Conservation (phyloP, 2,113 vertebrate species). For the Ellobius talpinus region DNA sequence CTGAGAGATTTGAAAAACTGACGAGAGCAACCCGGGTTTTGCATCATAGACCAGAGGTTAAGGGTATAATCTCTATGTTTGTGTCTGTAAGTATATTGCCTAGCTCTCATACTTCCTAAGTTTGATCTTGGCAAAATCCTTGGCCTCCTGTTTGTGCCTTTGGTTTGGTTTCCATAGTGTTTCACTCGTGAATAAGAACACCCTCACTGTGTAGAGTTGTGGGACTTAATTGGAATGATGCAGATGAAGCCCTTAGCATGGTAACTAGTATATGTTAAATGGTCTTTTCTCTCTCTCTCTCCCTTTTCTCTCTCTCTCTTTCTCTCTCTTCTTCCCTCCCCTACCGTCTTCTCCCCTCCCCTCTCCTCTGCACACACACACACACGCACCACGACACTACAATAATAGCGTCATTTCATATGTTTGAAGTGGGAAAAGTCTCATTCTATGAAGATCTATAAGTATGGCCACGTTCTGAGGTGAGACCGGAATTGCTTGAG, state of each 20-base stretch:
- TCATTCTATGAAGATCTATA: background rate
- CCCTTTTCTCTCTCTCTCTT: background rate
- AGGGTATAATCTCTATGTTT: background rate
- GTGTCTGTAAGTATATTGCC: background rate
- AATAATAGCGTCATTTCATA: conserved; percentile 10
- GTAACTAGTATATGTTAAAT: background rate
- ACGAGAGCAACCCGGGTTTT: background rate
- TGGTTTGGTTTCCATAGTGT: background rate
- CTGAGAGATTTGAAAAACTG: background rate
- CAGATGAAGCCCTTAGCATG: background rate
- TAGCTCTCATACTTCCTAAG: background rate
- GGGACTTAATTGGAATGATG: background rate
- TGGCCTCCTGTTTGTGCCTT: background rate
- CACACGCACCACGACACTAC: background rate
- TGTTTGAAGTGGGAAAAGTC: background rate
- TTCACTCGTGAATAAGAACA: conserved; percentile 5
- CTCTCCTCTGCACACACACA: background rate
- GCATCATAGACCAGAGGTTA: background rate
- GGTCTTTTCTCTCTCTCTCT: background rate
- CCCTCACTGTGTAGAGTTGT: background rate
- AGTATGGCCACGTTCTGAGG: background rate
- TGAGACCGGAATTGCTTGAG: background rate
- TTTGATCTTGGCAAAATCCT: conserved; percentile 25
- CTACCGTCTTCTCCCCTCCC: no score
- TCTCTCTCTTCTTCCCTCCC: no score